Percentiles rank a stretch among this genome's conserved stretches.
These are phyloP conservation scores for Spilarctia lutea DNA, from an alignment of 2,888 invertebrate species.

Conservation along the genomic window DNA sequence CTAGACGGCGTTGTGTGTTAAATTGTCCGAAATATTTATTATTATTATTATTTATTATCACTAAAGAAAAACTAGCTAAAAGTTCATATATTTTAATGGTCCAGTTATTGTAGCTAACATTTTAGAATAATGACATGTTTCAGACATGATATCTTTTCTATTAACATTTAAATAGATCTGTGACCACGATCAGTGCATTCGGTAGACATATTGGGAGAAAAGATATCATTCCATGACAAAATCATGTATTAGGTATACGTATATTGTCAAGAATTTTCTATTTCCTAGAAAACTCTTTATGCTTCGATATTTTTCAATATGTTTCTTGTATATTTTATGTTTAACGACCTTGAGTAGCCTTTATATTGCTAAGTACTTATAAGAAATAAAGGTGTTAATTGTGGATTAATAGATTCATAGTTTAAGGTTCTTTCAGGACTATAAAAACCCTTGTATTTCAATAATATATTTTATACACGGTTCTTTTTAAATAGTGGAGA, in stretches of 20 bases:
- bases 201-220: background rate
- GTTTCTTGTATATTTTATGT: background rate
- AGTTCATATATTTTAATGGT: background rate
- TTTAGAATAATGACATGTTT: background rate
- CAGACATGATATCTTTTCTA: background rate
- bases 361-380: background rate
- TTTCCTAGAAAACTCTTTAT: background rate
- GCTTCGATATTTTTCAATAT: background rate
- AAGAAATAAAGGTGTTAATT: background rate
- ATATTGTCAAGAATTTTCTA: no score
- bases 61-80: background rate
- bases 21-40: no score
- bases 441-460: background rate
- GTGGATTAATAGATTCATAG: background rate
- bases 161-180: background rate
- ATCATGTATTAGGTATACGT: no score
- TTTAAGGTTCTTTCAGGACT: background rate
- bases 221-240: background rate
- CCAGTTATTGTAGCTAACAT: background rate
- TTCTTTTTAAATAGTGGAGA: background rate
- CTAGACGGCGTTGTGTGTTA: no score
- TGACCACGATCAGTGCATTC: constrained; percentile 10
- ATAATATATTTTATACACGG: background rate
- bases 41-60: background rate
- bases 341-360: background rate